Conservation (phyloP, 2,888 invertebrate genomes). For the Tanytarsus gracilentus region DNA sequence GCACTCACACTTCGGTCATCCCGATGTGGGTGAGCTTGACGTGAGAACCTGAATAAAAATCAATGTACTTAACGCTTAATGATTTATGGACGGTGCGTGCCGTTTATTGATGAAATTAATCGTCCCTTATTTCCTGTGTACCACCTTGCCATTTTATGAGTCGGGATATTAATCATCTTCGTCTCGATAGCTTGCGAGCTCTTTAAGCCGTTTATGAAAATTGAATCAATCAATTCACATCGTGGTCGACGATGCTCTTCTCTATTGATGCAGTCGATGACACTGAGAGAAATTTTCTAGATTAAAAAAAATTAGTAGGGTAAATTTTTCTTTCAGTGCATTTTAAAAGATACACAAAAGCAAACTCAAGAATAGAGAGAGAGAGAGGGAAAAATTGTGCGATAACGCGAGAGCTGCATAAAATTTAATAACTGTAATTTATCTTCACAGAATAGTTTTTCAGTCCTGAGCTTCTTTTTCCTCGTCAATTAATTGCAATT, state of each 20-base stretch:
- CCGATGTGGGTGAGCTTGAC: not conserved
- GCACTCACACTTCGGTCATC: too few species aligned
- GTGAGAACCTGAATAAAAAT: not conserved
- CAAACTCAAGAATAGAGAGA: too few species aligned
- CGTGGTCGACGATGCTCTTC: too few species aligned
- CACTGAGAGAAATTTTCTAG: too few species aligned
- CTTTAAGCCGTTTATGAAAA: conserved; percentile 3
- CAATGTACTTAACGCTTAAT: conserved; percentile 3
- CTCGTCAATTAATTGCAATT: too few species aligned
- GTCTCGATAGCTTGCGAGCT: not conserved
- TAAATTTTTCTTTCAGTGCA: too few species aligned
- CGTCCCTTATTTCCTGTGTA: not conserved
- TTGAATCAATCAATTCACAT: not conserved
- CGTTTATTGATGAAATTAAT: conserved; percentile 11
- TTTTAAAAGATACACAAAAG: too few species aligned
- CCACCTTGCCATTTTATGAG: too few species aligned
- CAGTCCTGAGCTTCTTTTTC: too few species aligned
- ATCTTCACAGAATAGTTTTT: too few species aligned
- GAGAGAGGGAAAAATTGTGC: not conserved
- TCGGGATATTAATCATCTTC: conserved; percentile 1
- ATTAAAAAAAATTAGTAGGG: too few species aligned
- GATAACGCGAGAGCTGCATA: not conserved
- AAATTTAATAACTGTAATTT: not conserved
- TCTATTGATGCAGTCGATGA: too few species aligned
- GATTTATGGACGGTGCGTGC: conserved; percentile 12